phyloP scores from a whole-genome alignment of 1,140 invertebrate species.

The Diuraphis noxia region DNA sequence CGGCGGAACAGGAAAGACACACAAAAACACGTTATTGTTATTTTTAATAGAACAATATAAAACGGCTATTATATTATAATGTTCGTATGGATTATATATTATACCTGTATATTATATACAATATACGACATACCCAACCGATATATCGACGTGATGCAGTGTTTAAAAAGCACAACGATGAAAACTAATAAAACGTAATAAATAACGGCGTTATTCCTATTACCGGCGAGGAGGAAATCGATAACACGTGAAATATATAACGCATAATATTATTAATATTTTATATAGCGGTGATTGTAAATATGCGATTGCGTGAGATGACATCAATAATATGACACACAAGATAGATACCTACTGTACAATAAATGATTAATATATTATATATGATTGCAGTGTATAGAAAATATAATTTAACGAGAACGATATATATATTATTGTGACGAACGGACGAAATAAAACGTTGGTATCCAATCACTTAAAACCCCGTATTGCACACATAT shows the following conservation, averaged over 20 bases:
- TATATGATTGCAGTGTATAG: background rate
- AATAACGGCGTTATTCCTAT: background rate
- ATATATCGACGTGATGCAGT: background rate
- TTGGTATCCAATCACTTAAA: background rate
- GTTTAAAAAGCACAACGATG: background rate
- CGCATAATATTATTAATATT: background rate
- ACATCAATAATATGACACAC: background rate
- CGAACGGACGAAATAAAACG: background rate
- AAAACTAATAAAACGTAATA: slow-evolving; percentile 30
- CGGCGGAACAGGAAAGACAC: background rate
- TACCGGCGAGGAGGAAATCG: background rate
- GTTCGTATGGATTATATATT: background rate
- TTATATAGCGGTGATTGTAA: background rate
- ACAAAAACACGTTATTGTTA: background rate
- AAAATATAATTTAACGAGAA: background rate
- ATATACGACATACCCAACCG: background rate
- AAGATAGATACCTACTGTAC: background rate
- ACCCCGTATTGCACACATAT: background rate
- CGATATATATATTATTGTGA: background rate
- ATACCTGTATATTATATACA: background rate
- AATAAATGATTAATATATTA: background rate
- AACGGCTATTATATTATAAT: background rate
- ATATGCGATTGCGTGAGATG: background rate
- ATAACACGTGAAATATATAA: slow-evolving; percentile 21
- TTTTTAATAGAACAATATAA: slow-evolving; percentile 14